Percentiles rank a stretch among this genome's conserved stretches.
phyloP scores from a whole-genome alignment of 2,888 invertebrate genomes.

The Leuctra nigra region DNA sequence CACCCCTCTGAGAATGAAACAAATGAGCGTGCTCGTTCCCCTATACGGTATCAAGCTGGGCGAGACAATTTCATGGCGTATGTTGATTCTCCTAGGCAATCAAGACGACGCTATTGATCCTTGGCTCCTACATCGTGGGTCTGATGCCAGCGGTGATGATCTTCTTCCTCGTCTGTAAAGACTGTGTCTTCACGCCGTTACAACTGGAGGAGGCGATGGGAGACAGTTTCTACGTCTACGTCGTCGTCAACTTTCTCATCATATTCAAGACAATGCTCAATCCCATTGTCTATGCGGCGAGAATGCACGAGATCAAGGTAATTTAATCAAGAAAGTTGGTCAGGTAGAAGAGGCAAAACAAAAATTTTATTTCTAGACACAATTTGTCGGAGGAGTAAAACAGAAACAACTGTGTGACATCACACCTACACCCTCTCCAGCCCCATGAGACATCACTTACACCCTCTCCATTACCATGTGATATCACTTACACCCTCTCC shows the following conservation, averaged over 20 bases:
- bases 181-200: conserved; percentile 38
- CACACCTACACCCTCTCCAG: too few species aligned
- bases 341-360: too few species aligned
- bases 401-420: too few species aligned
- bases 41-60: too few species aligned
- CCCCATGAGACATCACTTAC: too few species aligned
- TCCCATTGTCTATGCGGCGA: conserved; percentile 58
- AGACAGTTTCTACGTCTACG: conserved; percentile 33
- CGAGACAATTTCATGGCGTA: too few species aligned
- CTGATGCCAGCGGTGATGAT: conserved; percentile 55
- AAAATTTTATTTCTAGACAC: too few species aligned
- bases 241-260: conserved; percentile 47
- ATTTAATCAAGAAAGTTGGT: background rate
- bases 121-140: conserved; percentile 50
- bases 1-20: too few species aligned
- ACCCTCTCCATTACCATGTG: too few species aligned
- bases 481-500: too few species aligned
- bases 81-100: conserved; percentile 49
- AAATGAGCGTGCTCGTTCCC: too few species aligned
- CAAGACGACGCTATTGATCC: conserved; percentile 54
- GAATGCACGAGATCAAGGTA: conserved; percentile 59
- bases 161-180: conserved; percentile 50
- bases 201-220: conserved; percentile 29
- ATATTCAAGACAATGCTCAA: conserved; percentile 56
- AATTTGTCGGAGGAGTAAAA: too few species aligned